phyloP scores from a whole-genome alignment of 2,888 invertebrate species.

The Mythimna vitellina region DNA sequence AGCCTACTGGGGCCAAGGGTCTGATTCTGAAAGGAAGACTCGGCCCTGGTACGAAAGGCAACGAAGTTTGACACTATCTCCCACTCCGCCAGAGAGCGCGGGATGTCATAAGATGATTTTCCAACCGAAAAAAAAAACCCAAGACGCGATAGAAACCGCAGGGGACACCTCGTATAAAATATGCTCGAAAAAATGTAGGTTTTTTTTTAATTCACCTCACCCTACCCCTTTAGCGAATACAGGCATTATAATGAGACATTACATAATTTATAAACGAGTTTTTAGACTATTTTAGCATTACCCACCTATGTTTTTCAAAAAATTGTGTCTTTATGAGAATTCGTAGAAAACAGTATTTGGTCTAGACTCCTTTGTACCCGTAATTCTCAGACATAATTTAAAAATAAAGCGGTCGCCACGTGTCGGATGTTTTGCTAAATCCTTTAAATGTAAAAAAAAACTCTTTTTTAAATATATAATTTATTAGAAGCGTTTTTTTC shows the following conservation, averaged over 20 bases:
- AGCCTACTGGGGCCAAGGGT: too few species aligned
- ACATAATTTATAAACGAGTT: not conserved
- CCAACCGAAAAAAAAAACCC: too few species aligned
- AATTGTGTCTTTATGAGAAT: not conserved
- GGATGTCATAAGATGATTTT: too few species aligned
- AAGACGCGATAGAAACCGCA: too few species aligned
- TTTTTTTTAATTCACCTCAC: not conserved
- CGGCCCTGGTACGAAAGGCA: too few species aligned
- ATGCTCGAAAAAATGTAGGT: too few species aligned
- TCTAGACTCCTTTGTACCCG: not conserved
- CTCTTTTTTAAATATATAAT: conserved; percentile 27
- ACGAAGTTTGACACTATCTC: too few species aligned
- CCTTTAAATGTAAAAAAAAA: conserved; percentile 21
- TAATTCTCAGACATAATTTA: conserved; percentile 16
- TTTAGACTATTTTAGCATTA: conserved; percentile 3
- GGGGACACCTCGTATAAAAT: too few species aligned
- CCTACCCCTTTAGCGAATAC: not conserved
- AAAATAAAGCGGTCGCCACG: conserved; percentile 5
- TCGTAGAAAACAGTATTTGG: not conserved
- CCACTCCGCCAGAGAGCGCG: too few species aligned
- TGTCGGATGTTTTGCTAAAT: conserved; percentile 9
- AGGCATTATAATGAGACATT: not conserved
- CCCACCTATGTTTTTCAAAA: not conserved
- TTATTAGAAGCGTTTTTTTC: conserved; percentile 20
- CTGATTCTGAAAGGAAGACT: too few species aligned